Percentiles rank a stretch among this genome's conserved stretches.
phyloP scores from a whole-genome alignment of 1,140 invertebrate species.

The Danaus plexippus region DNA sequence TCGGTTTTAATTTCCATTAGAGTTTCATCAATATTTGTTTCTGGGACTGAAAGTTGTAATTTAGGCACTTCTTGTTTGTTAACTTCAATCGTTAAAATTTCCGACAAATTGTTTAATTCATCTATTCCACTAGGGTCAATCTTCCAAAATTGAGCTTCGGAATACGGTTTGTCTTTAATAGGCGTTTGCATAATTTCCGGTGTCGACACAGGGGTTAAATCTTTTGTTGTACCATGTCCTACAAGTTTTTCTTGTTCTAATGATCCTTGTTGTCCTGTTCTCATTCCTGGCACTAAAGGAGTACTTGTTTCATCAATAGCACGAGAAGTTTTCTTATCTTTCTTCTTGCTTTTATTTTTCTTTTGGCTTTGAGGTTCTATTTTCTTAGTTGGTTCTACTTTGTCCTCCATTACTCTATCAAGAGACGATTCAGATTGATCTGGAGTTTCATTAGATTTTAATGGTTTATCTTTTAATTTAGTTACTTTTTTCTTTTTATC shows the following conservation, averaged over 20 bases:
- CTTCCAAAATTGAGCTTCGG: conserved; percentile 64
- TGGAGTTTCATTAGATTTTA: conserved; percentile 22
- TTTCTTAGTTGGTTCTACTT: conserved; percentile 17
- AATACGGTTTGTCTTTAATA: conserved; percentile 57
- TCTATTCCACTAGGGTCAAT: conserved; percentile 36
- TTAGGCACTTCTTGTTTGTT: too few species aligned
- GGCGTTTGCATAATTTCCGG: conserved; percentile 59
- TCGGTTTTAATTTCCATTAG: too few species aligned
- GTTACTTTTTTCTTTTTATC: conserved; percentile 49
- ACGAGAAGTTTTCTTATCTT: conserved; percentile 34
- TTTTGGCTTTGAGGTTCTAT: conserved; percentile 31
- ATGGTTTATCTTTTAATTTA: conserved; percentile 40
- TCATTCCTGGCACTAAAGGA: conserved; percentile 21
- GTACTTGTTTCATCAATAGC: conserved; percentile 14
- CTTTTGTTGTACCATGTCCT: conserved; percentile 6
- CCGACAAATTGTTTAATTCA: conserved; percentile 30
- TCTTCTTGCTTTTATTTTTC: conserved; percentile 57
- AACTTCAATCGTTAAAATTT: conserved; percentile 40
- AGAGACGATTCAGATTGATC: not conserved
- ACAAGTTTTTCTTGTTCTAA: conserved; percentile 23
- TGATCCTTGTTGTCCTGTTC: conserved; percentile 29
- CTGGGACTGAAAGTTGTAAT: too few species aligned
- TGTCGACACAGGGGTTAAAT: conserved; percentile 38
- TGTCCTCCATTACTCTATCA: conserved; percentile 8
- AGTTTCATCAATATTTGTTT: too few species aligned